Conservation (phyloP, 2,888 invertebrate species). For the Celastrina argiolus region DNA sequence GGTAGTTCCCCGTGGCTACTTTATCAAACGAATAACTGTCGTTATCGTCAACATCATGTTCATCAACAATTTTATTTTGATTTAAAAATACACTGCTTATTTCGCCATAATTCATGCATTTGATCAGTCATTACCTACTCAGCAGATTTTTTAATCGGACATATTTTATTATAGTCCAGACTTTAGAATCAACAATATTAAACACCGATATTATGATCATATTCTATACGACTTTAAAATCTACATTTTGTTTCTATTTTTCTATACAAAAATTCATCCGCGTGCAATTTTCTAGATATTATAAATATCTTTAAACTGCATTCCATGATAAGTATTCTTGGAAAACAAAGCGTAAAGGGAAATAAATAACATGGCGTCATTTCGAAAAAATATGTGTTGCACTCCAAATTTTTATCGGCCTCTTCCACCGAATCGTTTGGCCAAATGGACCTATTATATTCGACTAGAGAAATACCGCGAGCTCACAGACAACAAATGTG, state of each 20-base stretch:
- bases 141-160: too few relatives aligned
- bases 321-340: background rate
- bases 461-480: too few relatives aligned
- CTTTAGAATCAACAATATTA: background rate
- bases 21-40: too few relatives aligned
- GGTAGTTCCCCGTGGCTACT: too few relatives aligned
- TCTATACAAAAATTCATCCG: background rate
- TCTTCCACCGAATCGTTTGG: background rate
- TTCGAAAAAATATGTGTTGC: background rate
- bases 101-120: too few relatives aligned
- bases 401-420: background rate
- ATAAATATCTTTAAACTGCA: background rate
- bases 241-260: background rate
- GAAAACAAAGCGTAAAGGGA: background rate
- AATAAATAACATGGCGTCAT: background rate
- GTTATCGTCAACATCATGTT: too few relatives aligned
- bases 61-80: too few relatives aligned
- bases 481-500: too few relatives aligned
- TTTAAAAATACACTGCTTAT: too few relatives aligned
- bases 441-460: too few relatives aligned
- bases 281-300: background rate
- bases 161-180: too few relatives aligned
- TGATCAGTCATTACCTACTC: too few relatives aligned
- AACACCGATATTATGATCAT: background rate
- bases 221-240: background rate